phyloP scores from a whole-genome alignment of 2,888 invertebrate species.

The Spatulosminthurus flaviceps region DNA sequence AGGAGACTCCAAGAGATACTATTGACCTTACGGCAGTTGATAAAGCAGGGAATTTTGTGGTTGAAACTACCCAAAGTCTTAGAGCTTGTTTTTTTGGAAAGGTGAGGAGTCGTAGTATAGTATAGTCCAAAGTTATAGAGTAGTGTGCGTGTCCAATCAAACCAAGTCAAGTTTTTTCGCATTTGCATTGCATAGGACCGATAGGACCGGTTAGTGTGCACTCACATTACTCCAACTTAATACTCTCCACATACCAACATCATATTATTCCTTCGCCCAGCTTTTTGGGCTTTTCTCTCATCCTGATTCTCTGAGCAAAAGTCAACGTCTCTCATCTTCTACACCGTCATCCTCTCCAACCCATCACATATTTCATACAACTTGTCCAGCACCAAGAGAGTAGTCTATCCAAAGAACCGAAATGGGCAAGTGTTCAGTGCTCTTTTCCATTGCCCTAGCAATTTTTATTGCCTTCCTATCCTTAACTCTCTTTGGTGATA shows the following conservation, averaged over 20 bases:
- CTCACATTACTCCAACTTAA: background rate
- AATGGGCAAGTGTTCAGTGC: conserved; percentile 15
- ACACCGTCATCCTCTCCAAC: background rate
- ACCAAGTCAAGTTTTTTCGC: conserved; percentile 14
- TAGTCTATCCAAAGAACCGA: background rate
- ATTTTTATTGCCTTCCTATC: conserved; percentile 24
- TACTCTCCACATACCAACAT: background rate
- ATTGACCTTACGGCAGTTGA: conserved; percentile 2
- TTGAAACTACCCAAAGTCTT: conserved; percentile 10
- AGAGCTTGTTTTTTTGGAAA: conserved; percentile 9
- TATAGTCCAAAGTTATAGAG: no score
- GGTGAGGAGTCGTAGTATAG: conserved; percentile 18
- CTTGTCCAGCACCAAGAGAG: background rate
- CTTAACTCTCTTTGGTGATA: conserved; percentile 41
- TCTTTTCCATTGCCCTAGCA: background rate
- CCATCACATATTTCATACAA: background rate
- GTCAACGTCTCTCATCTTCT: background rate
- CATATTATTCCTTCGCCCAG: background rate
- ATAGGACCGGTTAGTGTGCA: conserved; percentile 15
- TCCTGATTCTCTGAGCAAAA: background rate
- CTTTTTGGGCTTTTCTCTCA: conserved; percentile 2
- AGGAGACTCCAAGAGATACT: background rate
- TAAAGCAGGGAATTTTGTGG: background rate
- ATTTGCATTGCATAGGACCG: background rate
- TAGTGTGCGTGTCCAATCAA: conserved; percentile 5